phyloP scores from a whole-genome alignment of 2,888 invertebrate genomes.

The Craniophora ligustri region DNA sequence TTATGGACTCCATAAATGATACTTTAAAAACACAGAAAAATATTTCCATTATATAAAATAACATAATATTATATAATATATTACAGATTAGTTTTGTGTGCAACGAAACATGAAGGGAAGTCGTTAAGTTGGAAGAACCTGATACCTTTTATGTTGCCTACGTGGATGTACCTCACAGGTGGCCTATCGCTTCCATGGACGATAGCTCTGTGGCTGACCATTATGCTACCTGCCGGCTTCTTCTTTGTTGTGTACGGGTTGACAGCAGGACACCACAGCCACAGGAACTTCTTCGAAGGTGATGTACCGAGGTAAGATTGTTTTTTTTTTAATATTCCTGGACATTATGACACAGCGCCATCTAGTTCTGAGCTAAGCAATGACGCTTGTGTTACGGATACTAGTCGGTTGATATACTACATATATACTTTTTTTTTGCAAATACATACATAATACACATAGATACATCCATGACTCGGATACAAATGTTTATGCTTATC shows the following conservation, averaged over 20 bases:
- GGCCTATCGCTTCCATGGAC: slow-evolving; percentile 72
- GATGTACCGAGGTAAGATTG: slow-evolving; percentile 90
- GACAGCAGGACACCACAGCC: slow-evolving; percentile 94
- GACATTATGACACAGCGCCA: too few relatives aligned
- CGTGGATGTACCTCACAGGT: slow-evolving; percentile 78
- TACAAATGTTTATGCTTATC: too few relatives aligned
- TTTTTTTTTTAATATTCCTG: too few relatives aligned
- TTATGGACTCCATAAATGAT: too few relatives aligned
- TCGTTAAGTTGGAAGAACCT: slow-evolving; percentile 64
- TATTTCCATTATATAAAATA: too few relatives aligned
- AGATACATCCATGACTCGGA: too few relatives aligned
- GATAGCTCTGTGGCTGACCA: slow-evolving; percentile 86
- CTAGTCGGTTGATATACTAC: too few relatives aligned
- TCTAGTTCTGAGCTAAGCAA: too few relatives aligned
- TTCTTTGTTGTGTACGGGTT: slow-evolving; percentile 90
- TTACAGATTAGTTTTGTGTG: slow-evolving; percentile 63
- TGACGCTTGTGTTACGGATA: too few relatives aligned
- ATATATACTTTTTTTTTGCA: too few relatives aligned
- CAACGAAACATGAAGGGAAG: slow-evolving; percentile 66
- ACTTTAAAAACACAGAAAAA: too few relatives aligned
- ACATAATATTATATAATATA: not conserved
- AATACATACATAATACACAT: too few relatives aligned
- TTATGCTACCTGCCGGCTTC: slow-evolving; percentile 87
- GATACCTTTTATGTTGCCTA: slow-evolving; percentile 75
- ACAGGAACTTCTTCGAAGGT: slow-evolving; percentile 94